These are phyloP conservation scores for Palloptera scutellata DNA, from an alignment of 2,888 invertebrate genomes.

Conservation along the genomic window DNA sequence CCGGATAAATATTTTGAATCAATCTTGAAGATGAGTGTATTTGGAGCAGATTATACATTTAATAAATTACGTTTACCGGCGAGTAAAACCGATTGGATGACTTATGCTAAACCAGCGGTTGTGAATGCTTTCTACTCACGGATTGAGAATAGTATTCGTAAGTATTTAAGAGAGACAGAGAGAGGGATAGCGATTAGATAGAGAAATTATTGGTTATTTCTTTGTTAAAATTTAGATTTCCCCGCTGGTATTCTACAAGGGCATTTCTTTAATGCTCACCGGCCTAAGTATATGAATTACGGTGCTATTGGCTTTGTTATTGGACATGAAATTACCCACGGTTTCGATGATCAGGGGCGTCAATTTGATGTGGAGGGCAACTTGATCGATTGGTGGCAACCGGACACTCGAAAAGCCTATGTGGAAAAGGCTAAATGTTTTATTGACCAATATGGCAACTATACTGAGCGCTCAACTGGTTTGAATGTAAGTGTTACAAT, in stretches of 20 bases:
- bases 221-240: slow-evolving; percentile 72
- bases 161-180: slow-evolving; percentile 62
- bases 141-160: slow-evolving; percentile 87
- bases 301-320: slow-evolving; percentile 92
- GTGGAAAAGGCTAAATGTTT: slow-evolving; percentile 87
- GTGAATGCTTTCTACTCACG: slow-evolving; percentile 89
- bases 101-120: slow-evolving; percentile 83
- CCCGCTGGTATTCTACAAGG: slow-evolving; percentile 94
- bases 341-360: slow-evolving; percentile 88
- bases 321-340: slow-evolving; percentile 92
- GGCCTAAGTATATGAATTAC: slow-evolving; percentile 92
- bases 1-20: slow-evolving; percentile 77
- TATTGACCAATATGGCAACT: slow-evolving; percentile 93
- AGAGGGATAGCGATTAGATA: not conserved
- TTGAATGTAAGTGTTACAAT: slow-evolving; percentile 62
- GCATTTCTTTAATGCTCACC: slow-evolving; percentile 85
- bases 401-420: slow-evolving; percentile 82
- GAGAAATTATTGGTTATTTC: too few relatives aligned
- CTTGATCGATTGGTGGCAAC: slow-evolving; percentile 92
- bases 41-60: slow-evolving; percentile 82
- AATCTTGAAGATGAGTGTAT: slow-evolving; percentile 78
- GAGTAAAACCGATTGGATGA: slow-evolving; percentile 86
- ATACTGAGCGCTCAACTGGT: slow-evolving; percentile 78
- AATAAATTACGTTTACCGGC: slow-evolving; percentile 79
- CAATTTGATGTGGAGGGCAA: slow-evolving; percentile 94